Percentiles rank a stretch among this genome's conserved stretches.
Evolutionary conservation across 2,797 vertebrate genomes (phyloP).

Genomic region (Brotula barbata): DNA sequence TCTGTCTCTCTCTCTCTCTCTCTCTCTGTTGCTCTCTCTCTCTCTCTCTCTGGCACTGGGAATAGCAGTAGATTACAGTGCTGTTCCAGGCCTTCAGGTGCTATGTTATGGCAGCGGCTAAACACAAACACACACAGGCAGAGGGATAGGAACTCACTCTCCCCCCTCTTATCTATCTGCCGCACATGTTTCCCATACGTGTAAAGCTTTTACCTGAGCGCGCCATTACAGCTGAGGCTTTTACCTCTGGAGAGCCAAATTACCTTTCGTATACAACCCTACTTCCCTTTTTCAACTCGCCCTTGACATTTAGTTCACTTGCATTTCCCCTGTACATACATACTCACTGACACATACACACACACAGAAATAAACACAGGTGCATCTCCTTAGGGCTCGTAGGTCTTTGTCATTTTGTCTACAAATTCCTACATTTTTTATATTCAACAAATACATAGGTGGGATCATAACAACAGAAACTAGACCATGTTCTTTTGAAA

Average conservation of each 20-base stretch:
- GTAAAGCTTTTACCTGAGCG: constrained; percentile 77
- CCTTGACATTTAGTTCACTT: constrained; percentile 77
- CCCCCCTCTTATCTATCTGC: constrained; percentile 76
- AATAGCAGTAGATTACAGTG: constrained; percentile 57
- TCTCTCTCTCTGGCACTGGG: constrained; percentile 48
- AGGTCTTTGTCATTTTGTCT: constrained; percentile 14
- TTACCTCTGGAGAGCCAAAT: constrained; percentile 76
- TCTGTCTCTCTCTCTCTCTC: constrained; percentile 12
- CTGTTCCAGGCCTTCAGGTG: constrained; percentile 68
- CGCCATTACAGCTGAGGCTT: constrained; percentile 72
- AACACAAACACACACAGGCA: constrained; percentile 19
- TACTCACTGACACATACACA: constrained; percentile 18
- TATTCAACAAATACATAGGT: background rate
- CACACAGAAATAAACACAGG: constrained; percentile 19
- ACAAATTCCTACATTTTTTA: constrained; percentile 1
- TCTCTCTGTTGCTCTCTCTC: constrained; percentile 20
- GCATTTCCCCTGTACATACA: constrained; percentile 55
- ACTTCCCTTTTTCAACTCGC: constrained; percentile 70
- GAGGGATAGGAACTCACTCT: constrained; percentile 50
- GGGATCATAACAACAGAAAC: constrained; percentile 2
- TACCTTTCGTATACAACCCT: constrained; percentile 76
- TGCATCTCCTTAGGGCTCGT: constrained; percentile 2
- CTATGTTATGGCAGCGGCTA: constrained; percentile 54
- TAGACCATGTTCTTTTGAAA: background rate
- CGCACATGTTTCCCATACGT: constrained; percentile 79